phyloP scores from a whole-genome alignment of 2,888 invertebrate genomes.

The Caenorhabditis sinica region DNA sequence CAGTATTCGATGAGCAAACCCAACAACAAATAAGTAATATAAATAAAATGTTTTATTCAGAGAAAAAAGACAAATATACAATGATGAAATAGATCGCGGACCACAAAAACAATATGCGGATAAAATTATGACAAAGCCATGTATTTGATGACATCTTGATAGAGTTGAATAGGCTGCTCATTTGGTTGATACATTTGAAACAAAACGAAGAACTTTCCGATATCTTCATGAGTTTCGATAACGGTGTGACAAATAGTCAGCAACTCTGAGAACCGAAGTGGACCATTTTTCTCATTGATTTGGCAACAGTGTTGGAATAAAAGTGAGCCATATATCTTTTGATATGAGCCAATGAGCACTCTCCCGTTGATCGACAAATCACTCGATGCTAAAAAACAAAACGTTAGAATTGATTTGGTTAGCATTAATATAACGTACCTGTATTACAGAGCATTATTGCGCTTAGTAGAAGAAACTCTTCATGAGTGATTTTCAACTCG shows the following conservation, averaged over 20 bases:
- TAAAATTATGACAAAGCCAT: constrained; percentile 3
- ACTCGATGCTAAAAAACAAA: not conserved
- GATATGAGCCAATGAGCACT: constrained; percentile 3
- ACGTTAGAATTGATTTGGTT: not conserved
- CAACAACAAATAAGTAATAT: not conserved
- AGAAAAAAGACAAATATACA: no score
- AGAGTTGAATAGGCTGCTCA: not conserved
- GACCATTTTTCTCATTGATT: not conserved
- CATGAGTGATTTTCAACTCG: not conserved
- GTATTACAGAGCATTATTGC: constrained; percentile 16
- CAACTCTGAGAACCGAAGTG: constrained; percentile 2
- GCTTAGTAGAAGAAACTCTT: constrained; percentile 2
- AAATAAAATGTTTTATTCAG: no score
- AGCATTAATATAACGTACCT: not conserved
- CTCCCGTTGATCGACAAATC: constrained; percentile 3
- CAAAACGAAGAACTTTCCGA: not conserved
- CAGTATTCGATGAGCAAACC: not conserved
- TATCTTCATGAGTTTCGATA: constrained; percentile 4
- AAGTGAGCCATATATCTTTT: constrained; percentile 9
- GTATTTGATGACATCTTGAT: constrained; percentile 17
- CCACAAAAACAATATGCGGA: not conserved
- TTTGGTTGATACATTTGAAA: constrained; percentile 28
- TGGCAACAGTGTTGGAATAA: constrained; percentile 3
- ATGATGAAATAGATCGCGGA: no score
- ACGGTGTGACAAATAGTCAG: constrained; percentile 3